phyloP scores from a whole-genome alignment of 2,113 vertebrate species.

The Tragelaphus buxtoni region DNA sequence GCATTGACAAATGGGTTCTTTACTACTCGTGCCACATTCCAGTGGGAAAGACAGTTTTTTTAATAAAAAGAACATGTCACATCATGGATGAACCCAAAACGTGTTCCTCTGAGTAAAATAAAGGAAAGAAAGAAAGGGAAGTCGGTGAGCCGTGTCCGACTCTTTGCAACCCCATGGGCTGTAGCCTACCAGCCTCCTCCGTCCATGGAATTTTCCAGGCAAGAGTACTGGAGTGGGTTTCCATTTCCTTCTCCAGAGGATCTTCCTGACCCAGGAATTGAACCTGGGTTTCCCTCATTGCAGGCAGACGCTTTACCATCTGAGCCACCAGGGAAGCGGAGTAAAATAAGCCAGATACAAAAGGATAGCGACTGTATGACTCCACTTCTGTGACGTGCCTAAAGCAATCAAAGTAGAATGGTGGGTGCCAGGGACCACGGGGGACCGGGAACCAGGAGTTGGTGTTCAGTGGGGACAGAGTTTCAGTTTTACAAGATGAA shows the following conservation, averaged over 20 bases:
- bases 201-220: not conserved
- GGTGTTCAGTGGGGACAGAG: not conserved
- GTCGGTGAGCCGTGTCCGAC: not conserved
- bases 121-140: not conserved
- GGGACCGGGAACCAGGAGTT: not conserved
- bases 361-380: fast-evolving
- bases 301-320: not conserved
- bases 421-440: not conserved
- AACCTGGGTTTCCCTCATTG: not conserved
- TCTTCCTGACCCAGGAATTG: not conserved
- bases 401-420: not conserved
- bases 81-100: not conserved
- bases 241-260: not conserved
- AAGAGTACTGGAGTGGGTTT: not conserved
- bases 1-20: not conserved
- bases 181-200: not conserved
- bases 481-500: not conserved
- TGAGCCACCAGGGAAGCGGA: not conserved
- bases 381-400: fast-evolving
- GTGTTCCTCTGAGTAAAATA: not conserved
- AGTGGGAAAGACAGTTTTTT: not conserved
- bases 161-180: not conserved
- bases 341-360: not conserved
- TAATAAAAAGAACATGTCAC: not conserved
- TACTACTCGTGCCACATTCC: not conserved